These are phyloP conservation scores for Bombyx huttoni DNA, from an alignment of 2,888 invertebrate genomes.

Conservation along the genomic window DNA sequence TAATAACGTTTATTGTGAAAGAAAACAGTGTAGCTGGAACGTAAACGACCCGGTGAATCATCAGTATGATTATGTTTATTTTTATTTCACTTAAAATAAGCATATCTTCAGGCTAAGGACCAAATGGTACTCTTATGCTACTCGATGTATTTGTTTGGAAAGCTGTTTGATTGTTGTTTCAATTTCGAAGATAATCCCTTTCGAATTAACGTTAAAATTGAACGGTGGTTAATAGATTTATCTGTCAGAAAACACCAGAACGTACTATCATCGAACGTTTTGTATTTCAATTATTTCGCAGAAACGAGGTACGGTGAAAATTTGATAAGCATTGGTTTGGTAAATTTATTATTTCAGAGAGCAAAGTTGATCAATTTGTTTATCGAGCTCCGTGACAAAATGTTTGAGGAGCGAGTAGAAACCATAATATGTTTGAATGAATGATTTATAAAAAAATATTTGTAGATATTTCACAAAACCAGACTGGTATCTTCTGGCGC, in stretches of 20 bases:
- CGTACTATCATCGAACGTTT: no score
- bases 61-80: neutral
- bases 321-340: no score
- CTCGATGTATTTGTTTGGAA: neutral
- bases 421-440: no score
- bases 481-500: no score
- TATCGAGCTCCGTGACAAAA: no score
- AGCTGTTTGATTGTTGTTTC: neutral
- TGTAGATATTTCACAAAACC: no score
- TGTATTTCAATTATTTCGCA: no score
- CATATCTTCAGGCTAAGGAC: conserved; percentile 1
- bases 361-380: no score
- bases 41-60: neutral
- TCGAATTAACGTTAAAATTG: neutral
- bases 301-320: no score
- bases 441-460: no score
- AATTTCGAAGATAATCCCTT: neutral
- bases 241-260: neutral
- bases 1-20: neutral
- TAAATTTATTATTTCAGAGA: no score
- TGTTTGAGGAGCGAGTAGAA: no score
- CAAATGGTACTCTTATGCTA: neutral
- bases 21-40: neutral
- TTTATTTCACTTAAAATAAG: neutral
- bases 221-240: neutral